A percentile compares a stretch with the other conserved stretches of the same genome.
phyloP scores from a whole-genome alignment of 1,140 invertebrate genomes.

The Aphelenchoides fujianensis region DNA sequence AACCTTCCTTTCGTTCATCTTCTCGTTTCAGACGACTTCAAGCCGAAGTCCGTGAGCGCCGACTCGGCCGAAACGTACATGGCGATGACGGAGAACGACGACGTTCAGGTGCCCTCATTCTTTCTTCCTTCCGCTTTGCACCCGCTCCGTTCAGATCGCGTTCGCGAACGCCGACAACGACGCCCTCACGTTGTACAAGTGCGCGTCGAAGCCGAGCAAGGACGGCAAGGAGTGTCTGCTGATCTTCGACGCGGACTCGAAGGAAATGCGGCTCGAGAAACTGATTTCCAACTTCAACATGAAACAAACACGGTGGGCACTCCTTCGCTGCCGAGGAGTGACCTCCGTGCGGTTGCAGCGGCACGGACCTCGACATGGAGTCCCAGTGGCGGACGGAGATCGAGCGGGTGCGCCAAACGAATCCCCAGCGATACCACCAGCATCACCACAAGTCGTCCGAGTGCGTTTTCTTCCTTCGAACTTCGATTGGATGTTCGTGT shows the following conservation, averaged over 20 bases:
- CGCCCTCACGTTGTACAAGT: slow-evolving; percentile 13
- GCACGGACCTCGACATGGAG: background rate
- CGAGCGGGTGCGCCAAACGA: background rate
- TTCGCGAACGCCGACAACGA: slow-evolving; percentile 14
- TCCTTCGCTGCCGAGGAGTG: background rate
- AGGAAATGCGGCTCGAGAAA: slow-evolving; percentile 10
- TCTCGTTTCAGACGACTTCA: slow-evolving; percentile 14
- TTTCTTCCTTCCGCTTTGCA: background rate
- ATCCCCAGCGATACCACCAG: too few species aligned
- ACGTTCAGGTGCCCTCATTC: background rate
- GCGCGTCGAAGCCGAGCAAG: background rate
- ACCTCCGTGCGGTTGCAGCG: background rate
- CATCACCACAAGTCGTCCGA: too few species aligned
- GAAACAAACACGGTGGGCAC: slow-evolving; percentile 15
- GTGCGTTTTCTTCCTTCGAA: too few species aligned
- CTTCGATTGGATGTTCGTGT: too few species aligned
- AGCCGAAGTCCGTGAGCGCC: slow-evolving; percentile 11
- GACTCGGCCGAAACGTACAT: slow-evolving; percentile 15
- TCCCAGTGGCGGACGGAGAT: background rate
- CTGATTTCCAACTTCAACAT: slow-evolving; percentile 6
- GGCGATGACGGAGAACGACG: slow-evolving; percentile 6
- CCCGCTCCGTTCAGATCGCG: slow-evolving; percentile 6
- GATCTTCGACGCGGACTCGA: slow-evolving; percentile 12
- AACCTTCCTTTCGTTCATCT: background rate
- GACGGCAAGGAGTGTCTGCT: slow-evolving; percentile 21